Conservation (phyloP, 2,888 invertebrate species). For the Orthosia cruda region DNA sequence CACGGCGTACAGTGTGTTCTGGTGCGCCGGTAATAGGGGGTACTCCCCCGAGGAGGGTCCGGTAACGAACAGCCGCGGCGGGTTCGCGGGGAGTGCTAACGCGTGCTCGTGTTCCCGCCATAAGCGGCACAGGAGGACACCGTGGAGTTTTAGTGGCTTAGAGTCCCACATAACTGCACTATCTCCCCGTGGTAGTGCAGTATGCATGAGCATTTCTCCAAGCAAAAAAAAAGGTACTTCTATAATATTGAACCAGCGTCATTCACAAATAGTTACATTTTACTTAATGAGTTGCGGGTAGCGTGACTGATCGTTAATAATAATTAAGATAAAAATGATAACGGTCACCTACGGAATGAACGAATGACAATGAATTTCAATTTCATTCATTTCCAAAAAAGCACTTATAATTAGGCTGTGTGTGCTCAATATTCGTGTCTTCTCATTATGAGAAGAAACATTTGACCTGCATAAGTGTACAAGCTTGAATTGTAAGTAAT, state of each 20-base stretch:
- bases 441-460: neutral
- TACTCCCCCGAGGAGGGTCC: too few relatives aligned
- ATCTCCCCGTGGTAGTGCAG: too few relatives aligned
- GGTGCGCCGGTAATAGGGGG: too few relatives aligned
- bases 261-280: neutral
- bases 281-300: neutral
- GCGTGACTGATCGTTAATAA: slow-evolving; percentile 8
- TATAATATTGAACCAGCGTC: neutral
- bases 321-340: slow-evolving; percentile 9
- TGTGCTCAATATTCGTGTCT: neutral
- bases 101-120: too few relatives aligned
- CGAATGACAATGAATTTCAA: slow-evolving; percentile 8
- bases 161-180: too few relatives aligned
- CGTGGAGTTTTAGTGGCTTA: too few relatives aligned
- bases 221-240: too few relatives aligned
- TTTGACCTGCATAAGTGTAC: neutral
- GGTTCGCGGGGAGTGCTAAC: too few relatives aligned
- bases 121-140: too few relatives aligned
- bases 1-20: too few relatives aligned
- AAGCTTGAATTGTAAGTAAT: neutral
- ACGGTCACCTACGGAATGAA: neutral
- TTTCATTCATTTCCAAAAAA: neutral
- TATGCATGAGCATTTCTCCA: too few relatives aligned
- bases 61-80: too few relatives aligned
- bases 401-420: neutral